Base-by-base conservation (phyloP, 30 jellyfish, hydroid and myxozoan species). In the Aurelia coerulea region DNA sequence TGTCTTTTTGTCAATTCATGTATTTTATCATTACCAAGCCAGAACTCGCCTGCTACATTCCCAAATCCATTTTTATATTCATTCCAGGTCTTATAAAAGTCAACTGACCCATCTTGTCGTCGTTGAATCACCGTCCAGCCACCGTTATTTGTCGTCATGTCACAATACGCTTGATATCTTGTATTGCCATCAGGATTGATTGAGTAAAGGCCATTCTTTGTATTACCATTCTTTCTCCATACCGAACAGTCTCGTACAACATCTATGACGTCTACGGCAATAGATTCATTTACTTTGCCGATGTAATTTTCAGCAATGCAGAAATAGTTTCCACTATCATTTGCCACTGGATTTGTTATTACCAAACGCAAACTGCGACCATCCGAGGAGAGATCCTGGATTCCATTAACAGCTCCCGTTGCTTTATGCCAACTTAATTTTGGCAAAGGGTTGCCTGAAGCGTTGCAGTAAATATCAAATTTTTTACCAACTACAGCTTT, bases 321-420 rank as follows among this genome's bases (percentile, higher is more conserved):
- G 29, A 17, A 63, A 53, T 88, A 88, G 34, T 10, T 23, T 9
- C 96, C 96, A 17, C 72, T 78, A 79, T 88, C 96, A 9, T 41
- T 65, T 32, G 56, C 80, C 11, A 33, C 29, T 39, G 86, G 96
- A 65, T 80, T 51, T n/a, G 54, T 56, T 1, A 88, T 65, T 6
- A 13, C 85, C 34, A 88, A 62, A 17, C 34, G 31, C 4, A 29
- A 18, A 17, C 34, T 62, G 34, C 34, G 34, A 29, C 71, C 71
- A 62, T 62, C 34, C 31, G 31, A 29, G 8, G 71, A 62, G 34
- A 62, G 34, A 62, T 17, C 34, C 34, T 18, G 31, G 8, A 5
- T 29, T 29, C 34, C 71, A 8, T 62, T 62, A 29, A 17, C 34
- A 29, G 34, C 11, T 18, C 71, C 71, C 10, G 31, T 6, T 62